These are phyloP conservation scores for Coluber constrictor DNA, from an alignment of 2,797 vertebrate species.

Conservation along the genomic window DNA sequence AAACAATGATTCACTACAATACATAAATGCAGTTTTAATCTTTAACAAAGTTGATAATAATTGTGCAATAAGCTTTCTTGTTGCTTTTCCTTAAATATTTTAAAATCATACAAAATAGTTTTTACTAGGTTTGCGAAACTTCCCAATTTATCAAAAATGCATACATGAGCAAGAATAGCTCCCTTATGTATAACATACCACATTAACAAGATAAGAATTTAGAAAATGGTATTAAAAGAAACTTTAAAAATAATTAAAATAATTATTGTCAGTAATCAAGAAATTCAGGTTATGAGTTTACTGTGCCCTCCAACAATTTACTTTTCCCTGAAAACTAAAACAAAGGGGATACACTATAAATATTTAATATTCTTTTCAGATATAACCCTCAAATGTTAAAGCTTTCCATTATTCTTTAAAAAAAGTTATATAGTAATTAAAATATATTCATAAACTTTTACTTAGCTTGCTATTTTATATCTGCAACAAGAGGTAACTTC, in stretches of 20 bases:
- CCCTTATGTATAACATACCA: not conserved
- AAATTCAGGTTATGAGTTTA: not conserved
- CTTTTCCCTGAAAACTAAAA: not conserved
- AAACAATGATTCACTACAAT: not conserved
- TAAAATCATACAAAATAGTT: conserved; percentile 13
- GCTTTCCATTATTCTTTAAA: not conserved
- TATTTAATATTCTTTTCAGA: conserved; percentile 9
- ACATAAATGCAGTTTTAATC: not conserved
- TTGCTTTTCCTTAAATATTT: not conserved
- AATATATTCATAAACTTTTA: not conserved
- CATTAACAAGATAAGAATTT: not conserved
- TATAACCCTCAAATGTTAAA: conserved; percentile 18
- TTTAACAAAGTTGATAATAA: conserved; percentile 14
- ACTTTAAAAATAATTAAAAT: not conserved
- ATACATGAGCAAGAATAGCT: not conserved
- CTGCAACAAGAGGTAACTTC: not conserved
- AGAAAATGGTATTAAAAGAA: not conserved
- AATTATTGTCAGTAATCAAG: not conserved
- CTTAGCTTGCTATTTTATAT: not conserved
- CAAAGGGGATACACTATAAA: not conserved
- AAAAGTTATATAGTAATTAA: not conserved
- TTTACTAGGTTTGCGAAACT: not conserved
- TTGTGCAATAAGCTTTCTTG: conserved; percentile 2
- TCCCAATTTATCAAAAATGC: not conserved
- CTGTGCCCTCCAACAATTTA: not conserved